Evolutionary conservation across 1,140 invertebrate species (phyloP).

Genomic region (Hormaphis cornu): DNA sequence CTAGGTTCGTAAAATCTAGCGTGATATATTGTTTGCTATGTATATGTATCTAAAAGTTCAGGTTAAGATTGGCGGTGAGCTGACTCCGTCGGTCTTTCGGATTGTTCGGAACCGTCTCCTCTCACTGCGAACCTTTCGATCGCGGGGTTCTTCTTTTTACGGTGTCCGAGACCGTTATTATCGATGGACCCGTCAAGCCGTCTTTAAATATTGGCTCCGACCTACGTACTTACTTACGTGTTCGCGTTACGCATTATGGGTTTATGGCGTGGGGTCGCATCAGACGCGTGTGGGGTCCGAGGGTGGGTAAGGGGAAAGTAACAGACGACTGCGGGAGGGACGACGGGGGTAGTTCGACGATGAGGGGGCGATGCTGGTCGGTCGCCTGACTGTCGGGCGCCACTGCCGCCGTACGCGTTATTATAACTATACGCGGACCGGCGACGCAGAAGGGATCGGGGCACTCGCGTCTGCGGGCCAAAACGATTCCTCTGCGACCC

Average conservation of each 20-base stretch:
- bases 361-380: background rate
- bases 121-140: too few species aligned
- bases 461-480: conserved; percentile 7
- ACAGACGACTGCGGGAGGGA: too few species aligned
- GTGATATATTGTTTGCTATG: too few species aligned
- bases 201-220: background rate
- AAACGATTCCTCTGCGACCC: background rate
- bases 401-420: background rate
- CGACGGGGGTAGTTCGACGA: background rate
- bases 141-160: too few species aligned
- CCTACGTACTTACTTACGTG: too few species aligned
- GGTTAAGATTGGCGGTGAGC: too few species aligned
- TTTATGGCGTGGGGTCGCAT: background rate
- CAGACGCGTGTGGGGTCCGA: background rate
- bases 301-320: background rate
- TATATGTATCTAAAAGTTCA: too few species aligned
- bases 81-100: too few species aligned
- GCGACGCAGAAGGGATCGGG: background rate
- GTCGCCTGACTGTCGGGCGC: conserved; percentile 30
- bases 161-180: too few species aligned
- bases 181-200: background rate
- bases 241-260: background rate
- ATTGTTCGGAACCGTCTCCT: too few species aligned
- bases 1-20: too few species aligned
- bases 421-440: background rate